Base-by-base conservation (phyloP, 2,888 invertebrate species). In the Leptinotarsa juncta region DNA sequence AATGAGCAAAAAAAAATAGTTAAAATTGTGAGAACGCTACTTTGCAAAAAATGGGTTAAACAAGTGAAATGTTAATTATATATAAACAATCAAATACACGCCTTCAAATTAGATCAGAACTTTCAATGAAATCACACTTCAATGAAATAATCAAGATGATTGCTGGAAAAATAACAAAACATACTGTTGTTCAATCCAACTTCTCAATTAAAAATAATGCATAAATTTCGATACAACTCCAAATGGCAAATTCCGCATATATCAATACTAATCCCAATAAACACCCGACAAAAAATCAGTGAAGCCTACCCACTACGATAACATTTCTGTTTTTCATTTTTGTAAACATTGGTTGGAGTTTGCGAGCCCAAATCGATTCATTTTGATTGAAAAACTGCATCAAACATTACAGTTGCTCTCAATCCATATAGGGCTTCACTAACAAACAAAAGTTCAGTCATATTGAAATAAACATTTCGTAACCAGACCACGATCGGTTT, bases 341-440 rank as follows among this genome's bases (percentile, higher is more conserved):
- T 32, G 26, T 26, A 26, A 62, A 62, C 32, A 62, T 23, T 4
- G 16, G 16, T 16, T 16, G 26, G 32, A 23, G 57, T 57, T 18
- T 20, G 10, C 20, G 18, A 53, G n/a, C 32, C 16, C 32, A 7
- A 53, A 53, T 65, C 68, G n/a, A 42, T 42, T 51, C 16, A 53
- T 66, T n/a, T 42, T 62, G 53, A 51, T 67, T 49, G 55, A 68
- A 71, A 65, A 73, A 68, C 68, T 65, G 65, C 72, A 65, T 73
- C 65, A 73, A 73, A 73, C 15, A 68, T 23, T 62, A 49, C 68
- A 67, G 67, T 67, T 72, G 68, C 32, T 18, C 32, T 53, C 65
- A 42, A 26, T 68, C 42, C 72, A 76, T 72, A 3, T 4, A 16
- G 4, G 5, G 15, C 14, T 26, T 62, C 4, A 5, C 3, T 32